Evolutionary conservation across 2,797 vertebrate genomes (phyloP), one percentile per base, ranked within the genome.

Genomic region (Moxostoma hubbsi): DNA sequence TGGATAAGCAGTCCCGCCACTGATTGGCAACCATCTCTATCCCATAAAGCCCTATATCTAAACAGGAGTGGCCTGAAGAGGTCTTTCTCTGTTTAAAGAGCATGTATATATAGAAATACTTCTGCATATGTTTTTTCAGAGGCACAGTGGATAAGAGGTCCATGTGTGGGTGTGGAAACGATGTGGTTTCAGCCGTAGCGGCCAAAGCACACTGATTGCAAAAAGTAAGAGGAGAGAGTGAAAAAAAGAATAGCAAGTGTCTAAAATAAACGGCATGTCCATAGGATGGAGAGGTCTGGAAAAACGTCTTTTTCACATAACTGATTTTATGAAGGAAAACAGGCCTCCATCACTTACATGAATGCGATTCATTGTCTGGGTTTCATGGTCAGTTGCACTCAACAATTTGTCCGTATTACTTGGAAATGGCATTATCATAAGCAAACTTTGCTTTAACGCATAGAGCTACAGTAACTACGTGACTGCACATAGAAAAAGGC

Each of bases 131-230:
- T 85, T 81, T 83, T 83, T 78, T 70, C 61, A 78, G 75, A 74
- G 84, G 85, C 57, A 63, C 73, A 66, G 85, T 80, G 87, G 89
- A 89, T 81, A 76, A 77, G 87, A 81, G 82, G 74, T 84, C 75
- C 76, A 81, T 66, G 79, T 82, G 67, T 85, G 87, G 90, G 88
- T 87, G 91, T 88, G 55, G 85, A 88, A 88, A 88, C 75, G 88
- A 87, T 90, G 91, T 90, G 91, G 90, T 92, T 92, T 92, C 85
- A 89, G 88, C 87, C 87, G 79, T 86, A 85, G 85, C 86, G 71
- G 83, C 87, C 84, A 85, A 85, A 84, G 75, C 79, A 78, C 83
- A 82, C 86, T 89, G 89, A 90, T 85, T 88, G 90, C 83, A 77
- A 88, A 86, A 88, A 88, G 87, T 87, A 77, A 84, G 62, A 43